Evolutionary conservation across 2,113 vertebrate genomes (phyloP).

Genomic region (Erinaceus europaeus): DNA sequence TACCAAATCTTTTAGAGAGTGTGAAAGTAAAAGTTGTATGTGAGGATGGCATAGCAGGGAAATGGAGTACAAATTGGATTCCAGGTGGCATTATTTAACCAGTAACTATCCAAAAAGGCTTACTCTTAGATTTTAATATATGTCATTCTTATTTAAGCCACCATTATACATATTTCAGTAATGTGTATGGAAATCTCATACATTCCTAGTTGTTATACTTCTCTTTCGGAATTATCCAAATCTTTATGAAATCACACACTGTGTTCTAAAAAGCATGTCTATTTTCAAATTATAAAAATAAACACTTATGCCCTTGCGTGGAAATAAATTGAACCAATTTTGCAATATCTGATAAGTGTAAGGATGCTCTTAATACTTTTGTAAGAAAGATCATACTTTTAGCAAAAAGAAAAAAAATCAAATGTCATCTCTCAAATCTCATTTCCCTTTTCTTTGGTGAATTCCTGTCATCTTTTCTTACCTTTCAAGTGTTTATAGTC

Average conservation of each 20-base stretch:
- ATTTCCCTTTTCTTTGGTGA: background rate
- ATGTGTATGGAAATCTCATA: background rate
- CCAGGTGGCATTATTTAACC: background rate
- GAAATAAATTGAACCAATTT: conserved; percentile 2
- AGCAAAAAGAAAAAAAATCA: background rate
- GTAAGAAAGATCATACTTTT: background rate
- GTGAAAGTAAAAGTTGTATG: background rate
- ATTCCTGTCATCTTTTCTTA: background rate
- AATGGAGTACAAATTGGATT: background rate
- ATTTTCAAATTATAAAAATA: conserved; percentile 20
- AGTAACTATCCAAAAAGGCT: background rate
- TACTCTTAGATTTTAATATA: background rate
- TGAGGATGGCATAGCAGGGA: background rate
- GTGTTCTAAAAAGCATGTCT: background rate
- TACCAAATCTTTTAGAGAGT: background rate
- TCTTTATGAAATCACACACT: conserved; percentile 4
- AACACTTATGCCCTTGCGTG: background rate
- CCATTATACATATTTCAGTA: background rate
- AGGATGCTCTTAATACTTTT: background rate
- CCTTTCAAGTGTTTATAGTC: background rate
- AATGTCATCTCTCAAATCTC: background rate
- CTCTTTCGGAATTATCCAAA: background rate
- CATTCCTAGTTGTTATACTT: background rate
- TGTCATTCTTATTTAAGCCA: background rate
- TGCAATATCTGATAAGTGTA: background rate